These are phyloP conservation scores for Ditula angustiorana DNA, from an alignment of 2,888 invertebrate species.

Conservation along the genomic window DNA sequence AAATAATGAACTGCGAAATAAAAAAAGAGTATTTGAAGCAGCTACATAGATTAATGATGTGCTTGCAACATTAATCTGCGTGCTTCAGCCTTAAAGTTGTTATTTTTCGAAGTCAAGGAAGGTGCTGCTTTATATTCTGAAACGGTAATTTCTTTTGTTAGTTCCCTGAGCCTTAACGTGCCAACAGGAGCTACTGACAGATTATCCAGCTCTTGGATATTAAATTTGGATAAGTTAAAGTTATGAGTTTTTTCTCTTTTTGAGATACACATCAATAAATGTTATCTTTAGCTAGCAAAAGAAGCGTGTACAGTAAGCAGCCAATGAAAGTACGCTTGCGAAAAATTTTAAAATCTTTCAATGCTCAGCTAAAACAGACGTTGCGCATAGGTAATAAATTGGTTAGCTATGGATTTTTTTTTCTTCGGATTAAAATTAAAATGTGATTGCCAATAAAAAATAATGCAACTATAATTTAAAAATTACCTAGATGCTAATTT, in stretches of 20 bases:
- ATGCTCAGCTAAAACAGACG: too few species aligned
- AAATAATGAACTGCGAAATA: conserved; percentile 9
- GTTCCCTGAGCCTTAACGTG: background rate
- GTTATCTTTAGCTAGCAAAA: too few species aligned
- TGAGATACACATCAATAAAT: too few species aligned
- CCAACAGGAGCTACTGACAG: background rate
- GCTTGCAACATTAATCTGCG: conserved; percentile 28
- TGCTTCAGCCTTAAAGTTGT: conserved; percentile 11
- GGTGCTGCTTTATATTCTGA: conserved; percentile 11
- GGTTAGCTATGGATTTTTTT: too few species aligned
- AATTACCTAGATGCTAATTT: too few species aligned
- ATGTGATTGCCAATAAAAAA: too few species aligned
- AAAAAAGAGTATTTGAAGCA: conserved; percentile 21
- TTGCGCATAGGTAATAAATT: too few species aligned
- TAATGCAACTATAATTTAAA: too few species aligned
- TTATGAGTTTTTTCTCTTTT: background rate
- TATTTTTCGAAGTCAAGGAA: conserved; percentile 6
- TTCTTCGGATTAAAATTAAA: too few species aligned
- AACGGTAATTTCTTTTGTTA: conserved; percentile 14
- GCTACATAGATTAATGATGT: conserved; percentile 29
- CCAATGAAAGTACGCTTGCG: too few species aligned
- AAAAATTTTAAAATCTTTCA: too few species aligned
- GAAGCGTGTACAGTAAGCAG: too few species aligned
- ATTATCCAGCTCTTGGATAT: conserved; percentile 4
- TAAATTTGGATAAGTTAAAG: background rate